A percentile compares a stretch with the other conserved stretches of the same genome.
Conservation (phyloP, 2,113 vertebrate genomes). For the Heterotilapia buettikoferi region DNA sequence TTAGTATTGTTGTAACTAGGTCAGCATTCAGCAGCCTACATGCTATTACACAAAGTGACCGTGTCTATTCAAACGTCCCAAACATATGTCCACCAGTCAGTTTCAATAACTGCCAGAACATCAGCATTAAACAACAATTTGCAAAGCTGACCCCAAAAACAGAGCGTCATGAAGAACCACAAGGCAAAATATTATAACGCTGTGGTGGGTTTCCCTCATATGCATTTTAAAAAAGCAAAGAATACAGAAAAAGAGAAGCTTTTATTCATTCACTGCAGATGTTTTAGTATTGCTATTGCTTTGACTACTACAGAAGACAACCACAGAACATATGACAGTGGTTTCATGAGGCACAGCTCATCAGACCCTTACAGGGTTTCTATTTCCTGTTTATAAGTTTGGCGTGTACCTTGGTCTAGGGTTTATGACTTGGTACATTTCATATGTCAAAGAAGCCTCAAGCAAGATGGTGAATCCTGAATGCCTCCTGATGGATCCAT, state of each 20-base stretch:
- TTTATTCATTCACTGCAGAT: not conserved
- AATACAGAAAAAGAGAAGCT: not conserved
- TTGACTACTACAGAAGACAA: not conserved
- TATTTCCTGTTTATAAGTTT: not conserved
- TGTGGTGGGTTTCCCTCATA: not conserved
- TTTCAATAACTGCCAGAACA: not conserved
- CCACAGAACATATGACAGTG: not conserved
- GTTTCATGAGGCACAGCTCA: not conserved
- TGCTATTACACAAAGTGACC: not conserved
- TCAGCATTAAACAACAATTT: not conserved
- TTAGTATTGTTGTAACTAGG: not conserved
- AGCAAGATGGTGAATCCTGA: not conserved
- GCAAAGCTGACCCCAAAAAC: not conserved
- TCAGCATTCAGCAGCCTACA: not conserved
- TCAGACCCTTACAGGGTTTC: not conserved
- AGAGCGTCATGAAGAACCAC: not conserved
- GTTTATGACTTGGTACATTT: not conserved
- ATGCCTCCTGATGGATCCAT: not conserved
- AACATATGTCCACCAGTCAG: not conserved
- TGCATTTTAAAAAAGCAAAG: not conserved
- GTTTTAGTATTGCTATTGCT: not conserved
- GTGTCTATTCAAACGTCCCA: not conserved
- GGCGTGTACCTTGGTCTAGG: not conserved
- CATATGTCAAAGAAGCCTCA: not conserved
- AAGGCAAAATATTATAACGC: not conserved